phyloP scores from a whole-genome alignment of 2,888 invertebrate species.

The Pandemis heparana region DNA sequence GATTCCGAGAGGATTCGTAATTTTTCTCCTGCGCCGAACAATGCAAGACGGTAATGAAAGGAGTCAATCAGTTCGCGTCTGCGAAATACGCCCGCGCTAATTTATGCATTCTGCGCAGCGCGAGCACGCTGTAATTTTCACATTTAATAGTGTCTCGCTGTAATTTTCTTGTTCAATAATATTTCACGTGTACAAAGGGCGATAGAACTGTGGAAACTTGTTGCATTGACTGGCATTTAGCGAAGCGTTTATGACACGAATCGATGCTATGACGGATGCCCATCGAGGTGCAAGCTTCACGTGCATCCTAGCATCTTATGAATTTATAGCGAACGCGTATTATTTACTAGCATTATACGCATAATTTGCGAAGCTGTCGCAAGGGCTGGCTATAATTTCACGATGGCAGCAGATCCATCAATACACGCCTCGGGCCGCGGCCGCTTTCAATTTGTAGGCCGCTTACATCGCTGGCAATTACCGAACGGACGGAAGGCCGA shows the following conservation, averaged over 20 bases:
- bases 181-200: conserved; percentile 68
- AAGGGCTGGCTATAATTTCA: conserved; percentile 82
- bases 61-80: conserved; percentile 83
- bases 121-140: conserved; percentile 54
- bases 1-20: conserved; percentile 77
- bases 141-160: conserved; percentile 57
- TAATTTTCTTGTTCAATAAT: conserved; percentile 58
- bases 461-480: conserved; percentile 82
- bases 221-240: conserved; percentile 11
- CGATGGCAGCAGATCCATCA: conserved; percentile 85
- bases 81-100: conserved; percentile 75
- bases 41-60: conserved; percentile 82
- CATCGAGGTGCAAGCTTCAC: conserved; percentile 11
- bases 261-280: conserved; percentile 20
- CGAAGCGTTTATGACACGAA: neutral
- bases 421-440: conserved; percentile 80
- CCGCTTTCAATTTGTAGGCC: conserved; percentile 85
- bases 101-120: conserved; percentile 70
- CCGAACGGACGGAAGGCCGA: conserved; percentile 81
- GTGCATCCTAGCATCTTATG: conserved; percentile 64
- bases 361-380: conserved; percentile 86
- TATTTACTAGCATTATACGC: conserved; percentile 85
- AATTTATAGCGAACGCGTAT: conserved; percentile 79
- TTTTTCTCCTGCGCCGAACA: conserved; percentile 81
- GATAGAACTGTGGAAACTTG: conserved; percentile 54